Percentiles rank a stretch among this genome's conserved stretches.
Conservation (phyloP, 1,140 invertebrate species). For the Sipha flava region DNA sequence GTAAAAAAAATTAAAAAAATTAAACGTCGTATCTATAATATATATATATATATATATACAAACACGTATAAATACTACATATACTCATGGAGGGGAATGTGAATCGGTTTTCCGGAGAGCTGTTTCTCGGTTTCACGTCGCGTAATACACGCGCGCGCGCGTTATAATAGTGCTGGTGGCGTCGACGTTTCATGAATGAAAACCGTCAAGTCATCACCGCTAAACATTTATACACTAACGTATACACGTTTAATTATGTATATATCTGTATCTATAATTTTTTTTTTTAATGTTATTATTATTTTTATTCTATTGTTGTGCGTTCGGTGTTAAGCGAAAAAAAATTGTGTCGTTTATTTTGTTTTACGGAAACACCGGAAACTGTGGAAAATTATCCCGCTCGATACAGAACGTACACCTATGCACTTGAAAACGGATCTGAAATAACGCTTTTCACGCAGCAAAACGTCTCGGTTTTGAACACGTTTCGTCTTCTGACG, state of each 20-base stretch:
- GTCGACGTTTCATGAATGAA: conserved; percentile 30
- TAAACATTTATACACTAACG: neutral
- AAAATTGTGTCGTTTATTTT: conserved; percentile 3
- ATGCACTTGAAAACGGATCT: neutral
- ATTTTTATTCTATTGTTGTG: conserved; percentile 4
- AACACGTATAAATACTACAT: no score
- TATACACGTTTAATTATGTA: neutral
- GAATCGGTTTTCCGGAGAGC: neutral
- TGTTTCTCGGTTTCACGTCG: no score
- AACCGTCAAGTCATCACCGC: conserved; percentile 22
- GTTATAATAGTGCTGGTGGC: neutral
- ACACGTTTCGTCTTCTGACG: neutral
- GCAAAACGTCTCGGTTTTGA: neutral
- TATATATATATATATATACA: no score
- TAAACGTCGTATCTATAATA: neutral
- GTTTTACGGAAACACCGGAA: conserved; percentile 23
- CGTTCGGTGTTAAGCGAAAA: neutral
- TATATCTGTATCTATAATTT: neutral
- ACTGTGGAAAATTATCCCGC: conserved; percentile 14
- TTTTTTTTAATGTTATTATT: neutral
- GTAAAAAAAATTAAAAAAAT: no score
- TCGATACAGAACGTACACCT: neutral
- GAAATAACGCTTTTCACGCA: neutral
- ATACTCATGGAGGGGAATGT: no score
- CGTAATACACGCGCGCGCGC: neutral